Percentiles rank a stretch among this genome's conserved stretches.
Evolutionary conservation across 2,888 invertebrate genomes (phyloP).

Genomic region (Trichopoda pennipes): DNA sequence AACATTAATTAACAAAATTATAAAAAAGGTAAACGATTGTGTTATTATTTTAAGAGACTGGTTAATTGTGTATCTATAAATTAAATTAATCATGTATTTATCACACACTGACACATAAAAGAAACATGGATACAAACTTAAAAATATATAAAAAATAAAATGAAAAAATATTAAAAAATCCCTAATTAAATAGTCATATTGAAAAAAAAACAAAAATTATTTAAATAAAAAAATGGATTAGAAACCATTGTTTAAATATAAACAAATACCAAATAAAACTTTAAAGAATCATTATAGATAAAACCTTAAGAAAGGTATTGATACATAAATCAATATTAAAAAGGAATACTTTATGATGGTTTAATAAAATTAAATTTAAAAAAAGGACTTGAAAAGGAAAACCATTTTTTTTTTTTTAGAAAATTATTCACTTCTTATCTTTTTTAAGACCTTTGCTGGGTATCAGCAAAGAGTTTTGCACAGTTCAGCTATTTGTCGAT

Average conservation of each 20-base stretch:
- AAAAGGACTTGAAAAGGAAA: too few relatives aligned
- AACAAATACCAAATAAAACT: too few relatives aligned
- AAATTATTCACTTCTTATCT: too few relatives aligned
- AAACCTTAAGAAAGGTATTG: too few relatives aligned
- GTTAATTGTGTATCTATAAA: conserved; percentile 51
- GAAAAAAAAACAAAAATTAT: not conserved
- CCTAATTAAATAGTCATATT: not conserved
- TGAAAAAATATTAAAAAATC: not conserved
- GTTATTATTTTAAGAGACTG: conserved; percentile 67
- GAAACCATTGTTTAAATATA: not conserved
- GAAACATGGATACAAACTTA: not conserved
- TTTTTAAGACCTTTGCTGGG: too few relatives aligned
- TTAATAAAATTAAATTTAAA: too few relatives aligned
- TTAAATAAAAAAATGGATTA: not conserved
- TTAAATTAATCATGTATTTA: conserved; percentile 32
- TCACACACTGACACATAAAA: not conserved
- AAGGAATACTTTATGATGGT: too few relatives aligned
- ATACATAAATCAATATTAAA: too few relatives aligned
- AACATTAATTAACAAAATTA: conserved; percentile 67
- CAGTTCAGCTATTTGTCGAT: too few relatives aligned
- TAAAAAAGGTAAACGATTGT: conserved; percentile 57
- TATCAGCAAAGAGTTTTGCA: too few relatives aligned
- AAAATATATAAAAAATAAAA: not conserved
- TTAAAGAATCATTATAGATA: too few relatives aligned
- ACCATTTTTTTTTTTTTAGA: too few relatives aligned